phyloP scores from a whole-genome alignment of 2,888 invertebrate genomes.

The Perizoma flavofasciatum region DNA sequence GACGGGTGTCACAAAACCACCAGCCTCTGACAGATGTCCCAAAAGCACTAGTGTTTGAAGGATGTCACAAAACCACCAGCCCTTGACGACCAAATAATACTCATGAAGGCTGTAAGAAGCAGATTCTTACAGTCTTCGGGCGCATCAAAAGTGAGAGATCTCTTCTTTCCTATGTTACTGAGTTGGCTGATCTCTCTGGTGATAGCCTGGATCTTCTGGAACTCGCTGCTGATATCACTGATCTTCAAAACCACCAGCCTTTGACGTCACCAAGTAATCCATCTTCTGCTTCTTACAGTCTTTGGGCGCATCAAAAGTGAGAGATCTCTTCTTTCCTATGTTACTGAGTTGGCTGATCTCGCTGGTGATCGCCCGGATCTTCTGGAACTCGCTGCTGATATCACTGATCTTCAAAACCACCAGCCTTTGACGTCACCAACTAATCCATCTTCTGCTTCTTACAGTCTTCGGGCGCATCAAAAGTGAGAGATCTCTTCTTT shows the following conservation, averaged over 20 bases:
- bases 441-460: constrained; percentile 13
- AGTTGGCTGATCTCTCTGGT: constrained; percentile 63
- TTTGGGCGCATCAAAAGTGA: neutral
- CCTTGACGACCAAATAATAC: neutral
- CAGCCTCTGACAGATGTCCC: too few relatives aligned
- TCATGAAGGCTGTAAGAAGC: too few relatives aligned
- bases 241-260: too few relatives aligned
- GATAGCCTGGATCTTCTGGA: constrained; percentile 64
- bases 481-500: neutral
- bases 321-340: neutral
- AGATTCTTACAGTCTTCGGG: constrained; percentile 1
- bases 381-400: constrained; percentile 66
- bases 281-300: constrained; percentile 7
- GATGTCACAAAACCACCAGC: too few relatives aligned
- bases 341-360: constrained; percentile 60
- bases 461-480: neutral
- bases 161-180: constrained; percentile 35
- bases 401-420: constrained; percentile 54
- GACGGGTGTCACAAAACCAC: too few relatives aligned
- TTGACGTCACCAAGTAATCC: neutral
- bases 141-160: neutral
- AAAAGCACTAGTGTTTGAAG: too few relatives aligned
- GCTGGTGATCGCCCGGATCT: constrained; percentile 63
- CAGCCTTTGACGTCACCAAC: too few relatives aligned
- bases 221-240: constrained; percentile 62